Percentiles rank a stretch among this genome's conserved stretches.
phyloP scores from a whole-genome alignment of 2,113 vertebrate genomes.

The Xyrauchen texanus region DNA sequence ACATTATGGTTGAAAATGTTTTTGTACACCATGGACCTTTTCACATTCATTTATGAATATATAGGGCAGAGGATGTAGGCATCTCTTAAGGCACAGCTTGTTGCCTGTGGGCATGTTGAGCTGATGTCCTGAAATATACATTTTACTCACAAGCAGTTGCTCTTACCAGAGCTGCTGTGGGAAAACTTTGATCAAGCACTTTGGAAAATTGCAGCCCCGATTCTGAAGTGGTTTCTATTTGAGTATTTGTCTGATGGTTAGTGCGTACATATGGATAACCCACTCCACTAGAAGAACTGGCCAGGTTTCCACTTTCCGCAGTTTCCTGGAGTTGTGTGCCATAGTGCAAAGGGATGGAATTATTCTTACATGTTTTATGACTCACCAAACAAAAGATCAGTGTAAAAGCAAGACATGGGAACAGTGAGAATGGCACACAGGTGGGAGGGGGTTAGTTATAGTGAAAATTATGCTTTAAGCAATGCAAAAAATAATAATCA shows the following conservation, averaged over 20 bases:
- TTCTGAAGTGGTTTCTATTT: conserved; percentile 20
- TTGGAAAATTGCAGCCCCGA: neutral
- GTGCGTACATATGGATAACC: neutral
- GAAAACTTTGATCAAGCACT: neutral
- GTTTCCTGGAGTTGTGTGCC: neutral
- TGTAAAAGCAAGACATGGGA: neutral
- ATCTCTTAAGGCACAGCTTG: neutral
- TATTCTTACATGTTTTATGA: neutral
- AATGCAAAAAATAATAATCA: too few species aligned
- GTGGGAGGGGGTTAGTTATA: too few species aligned
- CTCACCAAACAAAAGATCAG: neutral
- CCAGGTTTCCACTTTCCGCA: conserved; percentile 6
- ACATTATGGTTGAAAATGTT: neutral
- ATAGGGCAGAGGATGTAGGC: neutral
- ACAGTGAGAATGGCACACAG: too few species aligned
- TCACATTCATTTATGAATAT: neutral
- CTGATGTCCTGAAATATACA: neutral
- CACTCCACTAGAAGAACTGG: conserved; percentile 4
- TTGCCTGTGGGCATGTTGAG: neutral
- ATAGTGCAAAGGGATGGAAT: neutral
- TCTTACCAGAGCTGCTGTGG: neutral
- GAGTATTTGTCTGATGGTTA: conserved; percentile 3
- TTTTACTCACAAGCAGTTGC: conserved; percentile 20
- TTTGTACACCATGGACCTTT: conserved; percentile 13
- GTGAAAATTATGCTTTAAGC: too few species aligned